Evolutionary conservation across 2,888 invertebrate species (phyloP), one percentile per base, ranked within the genome.

Genomic region (Chrysotoxum bicinctum): DNA sequence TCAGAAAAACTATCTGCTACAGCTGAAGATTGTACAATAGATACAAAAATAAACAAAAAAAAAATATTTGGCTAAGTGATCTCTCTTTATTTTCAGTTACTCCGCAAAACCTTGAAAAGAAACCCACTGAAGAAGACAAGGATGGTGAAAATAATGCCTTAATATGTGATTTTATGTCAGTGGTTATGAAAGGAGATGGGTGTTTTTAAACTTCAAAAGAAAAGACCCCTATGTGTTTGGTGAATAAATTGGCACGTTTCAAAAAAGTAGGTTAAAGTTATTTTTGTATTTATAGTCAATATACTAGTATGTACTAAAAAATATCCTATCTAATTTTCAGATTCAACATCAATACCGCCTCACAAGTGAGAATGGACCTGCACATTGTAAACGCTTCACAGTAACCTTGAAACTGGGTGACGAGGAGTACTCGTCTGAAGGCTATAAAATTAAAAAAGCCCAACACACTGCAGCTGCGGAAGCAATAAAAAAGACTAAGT

Each of bases 211-310:
- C 95, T 94, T 95, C 95, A 94, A 97, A 97, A 94, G 97, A 98
- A 94, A 99, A 99, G 94, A 99, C 99, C 89, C 98, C 99, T 87
- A 99, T 99, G 99, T 99, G 98, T 94, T 95, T 98, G 93, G 96
- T 99, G 90, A 99, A 99, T 92, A 99, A 99, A 93, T 93, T 99
- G 93, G 98, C 98, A 92, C 95, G 98, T 92, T 98, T 96, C 93
- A 98, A 99, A 93, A 98, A 98, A 94, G 96, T 96, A 90, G 88
- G 79, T 10, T 3, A 50, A 14, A 23, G 5, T 2, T 6, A 40
- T 7, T 35, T n/a, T n/a, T n/a, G n/a, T n/a, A n/a, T n/a, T n/a
- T 35, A 35, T 8, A 2, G 21, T 10, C n/a, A n/a, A 30, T 10
- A 56, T n/a, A n/a, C n/a, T n/a, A n/a, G n/a, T n/a, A n/a, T n/a